Percentiles rank a stretch among this genome's conserved stretches.
Evolutionary conservation across 2,888 invertebrate genomes (phyloP).

Genomic region (Allophyes oxyacanthae): DNA sequence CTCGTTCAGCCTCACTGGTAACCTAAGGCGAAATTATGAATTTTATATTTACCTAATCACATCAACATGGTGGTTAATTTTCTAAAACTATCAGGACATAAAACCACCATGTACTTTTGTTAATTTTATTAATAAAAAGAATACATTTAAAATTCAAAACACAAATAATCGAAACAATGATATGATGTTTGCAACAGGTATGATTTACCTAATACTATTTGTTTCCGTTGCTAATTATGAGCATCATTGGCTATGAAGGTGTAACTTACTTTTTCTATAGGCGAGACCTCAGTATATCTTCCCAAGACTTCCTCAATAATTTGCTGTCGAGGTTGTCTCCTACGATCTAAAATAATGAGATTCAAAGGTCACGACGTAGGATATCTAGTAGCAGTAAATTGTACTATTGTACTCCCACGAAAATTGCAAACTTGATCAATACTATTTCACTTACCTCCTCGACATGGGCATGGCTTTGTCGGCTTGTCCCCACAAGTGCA

Average conservation of each 20-base stretch:
- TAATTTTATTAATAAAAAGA: constrained; percentile 50
- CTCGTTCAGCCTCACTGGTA: constrained; percentile 32
- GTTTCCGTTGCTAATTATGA: background rate
- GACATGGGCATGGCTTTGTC: constrained; percentile 57
- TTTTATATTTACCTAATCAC: constrained; percentile 8
- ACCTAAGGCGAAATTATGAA: constrained; percentile 63
- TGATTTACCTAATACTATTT: background rate
- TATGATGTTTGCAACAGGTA: constrained; percentile 23
- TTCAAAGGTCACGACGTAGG: constrained; percentile 40
- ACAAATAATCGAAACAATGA: constrained; percentile 1
- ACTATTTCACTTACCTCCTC: constrained; percentile 63
- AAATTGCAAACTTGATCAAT: constrained; percentile 31
- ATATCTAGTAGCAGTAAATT: constrained; percentile 40
- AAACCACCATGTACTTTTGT: constrained; percentile 68
- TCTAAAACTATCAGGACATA: constrained; percentile 57
- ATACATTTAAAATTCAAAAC: constrained; percentile 10
- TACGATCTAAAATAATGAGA: constrained; percentile 74
- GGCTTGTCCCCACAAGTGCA: constrained; percentile 57
- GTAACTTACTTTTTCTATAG: constrained; percentile 76
- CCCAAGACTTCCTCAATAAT: constrained; percentile 80
- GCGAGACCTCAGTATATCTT: constrained; percentile 66
- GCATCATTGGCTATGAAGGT: constrained; percentile 60
- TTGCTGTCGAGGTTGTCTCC: constrained; percentile 66
- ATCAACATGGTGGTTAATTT: constrained; percentile 64
- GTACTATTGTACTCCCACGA: constrained; percentile 81